phyloP scores from a whole-genome alignment of 2,888 invertebrate genomes.

The Tetrapedia diversipes region DNA sequence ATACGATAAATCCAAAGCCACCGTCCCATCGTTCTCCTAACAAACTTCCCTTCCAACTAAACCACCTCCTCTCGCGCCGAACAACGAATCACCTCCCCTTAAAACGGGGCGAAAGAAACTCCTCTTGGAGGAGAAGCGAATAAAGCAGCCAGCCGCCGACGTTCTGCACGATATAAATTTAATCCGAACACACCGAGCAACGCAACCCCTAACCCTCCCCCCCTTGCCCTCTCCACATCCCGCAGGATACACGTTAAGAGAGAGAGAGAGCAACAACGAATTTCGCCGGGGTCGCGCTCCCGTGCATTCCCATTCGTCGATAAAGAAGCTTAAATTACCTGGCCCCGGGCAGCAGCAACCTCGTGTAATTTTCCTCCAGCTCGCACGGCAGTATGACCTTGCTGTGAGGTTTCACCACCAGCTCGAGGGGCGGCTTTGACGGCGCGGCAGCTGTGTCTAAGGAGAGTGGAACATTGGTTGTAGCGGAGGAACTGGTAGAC shows the following conservation, averaged over 20 bases:
- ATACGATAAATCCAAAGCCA: background rate
- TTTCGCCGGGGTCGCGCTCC: conserved; percentile 7
- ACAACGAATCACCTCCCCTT: background rate
- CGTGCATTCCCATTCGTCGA: conserved; percentile 35
- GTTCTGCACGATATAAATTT: background rate
- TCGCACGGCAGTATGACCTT: conserved; percentile 81
- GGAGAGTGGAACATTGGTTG: conserved; percentile 71
- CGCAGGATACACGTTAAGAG: too few species aligned
- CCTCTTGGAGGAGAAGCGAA: background rate
- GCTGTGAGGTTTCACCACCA: conserved; percentile 79
- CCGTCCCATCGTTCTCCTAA: background rate
- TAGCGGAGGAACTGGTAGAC: conserved; percentile 75
- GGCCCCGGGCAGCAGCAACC: conserved; percentile 75
- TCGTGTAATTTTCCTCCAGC: conserved; percentile 79
- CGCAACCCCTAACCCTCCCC: too few species aligned
- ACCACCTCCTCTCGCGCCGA: background rate
- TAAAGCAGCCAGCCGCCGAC: background rate
- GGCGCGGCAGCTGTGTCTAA: conserved; percentile 66
- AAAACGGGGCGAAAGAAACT: background rate
- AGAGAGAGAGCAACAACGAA: conserved; percentile 11
- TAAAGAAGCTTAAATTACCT: conserved; percentile 71
- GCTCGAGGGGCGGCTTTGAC: conserved; percentile 75
- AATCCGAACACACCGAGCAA: too few species aligned
- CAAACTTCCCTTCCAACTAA: background rate
- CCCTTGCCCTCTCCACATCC: too few species aligned